Conservation (phyloP, 2,797 vertebrate genomes). For the Bovichtus diacanthus region DNA sequence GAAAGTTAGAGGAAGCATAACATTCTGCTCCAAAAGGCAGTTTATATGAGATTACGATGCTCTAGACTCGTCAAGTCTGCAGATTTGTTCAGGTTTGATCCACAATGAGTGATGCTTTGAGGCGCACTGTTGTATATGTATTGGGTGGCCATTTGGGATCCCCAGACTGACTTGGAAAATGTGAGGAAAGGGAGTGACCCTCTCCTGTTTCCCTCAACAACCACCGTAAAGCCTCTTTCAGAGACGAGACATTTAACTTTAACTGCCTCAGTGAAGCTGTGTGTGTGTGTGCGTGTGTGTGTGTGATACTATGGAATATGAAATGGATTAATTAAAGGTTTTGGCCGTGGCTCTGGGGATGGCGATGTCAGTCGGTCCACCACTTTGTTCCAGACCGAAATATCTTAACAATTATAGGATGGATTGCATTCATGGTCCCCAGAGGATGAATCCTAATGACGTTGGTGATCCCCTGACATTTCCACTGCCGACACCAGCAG, state of each 20-base stretch:
- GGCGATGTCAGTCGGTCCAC: neutral
- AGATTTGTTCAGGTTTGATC: neutral
- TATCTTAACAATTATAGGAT: neutral
- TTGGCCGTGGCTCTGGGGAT: neutral
- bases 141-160: neutral
- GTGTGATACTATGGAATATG: neutral
- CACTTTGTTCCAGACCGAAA: neutral
- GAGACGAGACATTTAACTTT: neutral
- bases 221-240: neutral
- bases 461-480: neutral
- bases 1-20: neutral
- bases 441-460: neutral
- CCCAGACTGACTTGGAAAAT: neutral
- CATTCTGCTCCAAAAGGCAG: neutral
- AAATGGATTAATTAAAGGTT: conserved; percentile 1
- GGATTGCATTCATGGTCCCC: neutral
- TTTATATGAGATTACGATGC: neutral
- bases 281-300: no score
- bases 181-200: neutral
- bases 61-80: neutral
- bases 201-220: neutral
- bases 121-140: neutral
- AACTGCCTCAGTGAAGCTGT: neutral
- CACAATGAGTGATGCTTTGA: neutral
- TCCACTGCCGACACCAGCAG: neutral